phyloP scores from a whole-genome alignment of 2,888 invertebrate genomes.

The Cepaea hortensis region DNA sequence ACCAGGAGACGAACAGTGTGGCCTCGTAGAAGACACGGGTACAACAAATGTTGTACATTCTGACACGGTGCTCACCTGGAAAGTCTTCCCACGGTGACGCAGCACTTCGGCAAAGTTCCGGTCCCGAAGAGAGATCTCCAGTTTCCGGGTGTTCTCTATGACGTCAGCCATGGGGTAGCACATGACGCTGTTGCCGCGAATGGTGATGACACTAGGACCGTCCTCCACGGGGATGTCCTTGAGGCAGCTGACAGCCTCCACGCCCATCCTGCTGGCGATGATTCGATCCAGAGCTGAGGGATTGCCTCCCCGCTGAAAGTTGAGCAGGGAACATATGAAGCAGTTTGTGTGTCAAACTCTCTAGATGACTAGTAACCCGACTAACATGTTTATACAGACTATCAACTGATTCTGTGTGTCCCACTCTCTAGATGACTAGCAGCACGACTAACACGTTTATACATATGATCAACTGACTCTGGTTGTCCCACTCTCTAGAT shows the following conservation, averaged over 20 bases:
- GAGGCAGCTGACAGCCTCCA: constrained; percentile 32
- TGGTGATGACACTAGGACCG: constrained; percentile 1
- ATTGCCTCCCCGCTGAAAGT: constrained; percentile 35
- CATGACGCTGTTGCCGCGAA: background rate
- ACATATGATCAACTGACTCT: too few relatives aligned
- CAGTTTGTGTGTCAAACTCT: too few relatives aligned
- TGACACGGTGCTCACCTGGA: constrained; percentile 23
- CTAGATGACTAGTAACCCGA: too few relatives aligned
- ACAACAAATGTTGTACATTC: too few relatives aligned
- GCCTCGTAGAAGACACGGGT: too few relatives aligned
- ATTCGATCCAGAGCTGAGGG: constrained; percentile 42
- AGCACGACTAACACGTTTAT: too few relatives aligned
- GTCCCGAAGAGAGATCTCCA: background rate
- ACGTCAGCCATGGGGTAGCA: background rate
- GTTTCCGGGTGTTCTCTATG: background rate
- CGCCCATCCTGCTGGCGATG: constrained; percentile 34
- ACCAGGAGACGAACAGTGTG: too few relatives aligned
- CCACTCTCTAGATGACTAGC: too few relatives aligned
- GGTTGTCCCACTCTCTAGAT: too few relatives aligned
- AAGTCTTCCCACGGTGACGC: constrained; percentile 7
- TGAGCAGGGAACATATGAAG: background rate
- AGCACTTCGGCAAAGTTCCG: constrained; percentile 29
- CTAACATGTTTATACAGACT: too few relatives aligned
- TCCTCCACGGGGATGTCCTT: background rate
- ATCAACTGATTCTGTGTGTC: too few relatives aligned